Evolutionary conservation across 2,888 invertebrate genomes (phyloP).

Genomic region (Thereva unica): DNA sequence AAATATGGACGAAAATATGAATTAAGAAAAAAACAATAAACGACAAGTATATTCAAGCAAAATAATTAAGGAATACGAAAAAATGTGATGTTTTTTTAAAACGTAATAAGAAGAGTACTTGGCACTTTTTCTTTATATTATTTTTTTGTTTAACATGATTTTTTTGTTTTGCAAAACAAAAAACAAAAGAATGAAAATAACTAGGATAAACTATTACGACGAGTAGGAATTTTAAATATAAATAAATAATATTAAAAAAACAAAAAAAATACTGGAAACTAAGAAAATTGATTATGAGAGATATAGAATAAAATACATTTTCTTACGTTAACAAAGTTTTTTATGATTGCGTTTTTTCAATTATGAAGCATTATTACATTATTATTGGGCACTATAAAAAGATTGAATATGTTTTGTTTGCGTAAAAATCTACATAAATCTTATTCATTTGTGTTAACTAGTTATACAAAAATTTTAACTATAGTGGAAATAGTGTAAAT

Average conservation of each 20-base stretch:
- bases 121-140: conserved; percentile 19
- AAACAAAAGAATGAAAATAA: conserved; percentile 23
- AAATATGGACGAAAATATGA: not conserved
- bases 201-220: conserved; percentile 26
- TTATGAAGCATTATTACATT: not conserved
- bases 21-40: conserved; percentile 16
- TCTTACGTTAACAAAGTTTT: conserved; percentile 21
- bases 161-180: conserved; percentile 9
- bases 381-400: conserved; percentile 1
- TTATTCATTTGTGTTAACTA: no score
- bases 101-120: conserved; percentile 23
- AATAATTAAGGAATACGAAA: conserved; percentile 19
- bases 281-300: conserved; percentile 24
- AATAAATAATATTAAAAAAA: conserved; percentile 10
- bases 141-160: conserved; percentile 11
- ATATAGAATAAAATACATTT: conserved; percentile 31
- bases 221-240: conserved; percentile 27
- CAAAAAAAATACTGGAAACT: conserved; percentile 18
- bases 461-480: no score
- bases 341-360: not conserved
- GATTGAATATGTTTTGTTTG: no score
- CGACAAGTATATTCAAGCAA: no score
- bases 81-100: conserved; percentile 34
- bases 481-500: no score
- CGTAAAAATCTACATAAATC: no score